Base-by-base conservation (phyloP, 2,797 vertebrate genomes). In the Macropodus opercularis region DNA sequence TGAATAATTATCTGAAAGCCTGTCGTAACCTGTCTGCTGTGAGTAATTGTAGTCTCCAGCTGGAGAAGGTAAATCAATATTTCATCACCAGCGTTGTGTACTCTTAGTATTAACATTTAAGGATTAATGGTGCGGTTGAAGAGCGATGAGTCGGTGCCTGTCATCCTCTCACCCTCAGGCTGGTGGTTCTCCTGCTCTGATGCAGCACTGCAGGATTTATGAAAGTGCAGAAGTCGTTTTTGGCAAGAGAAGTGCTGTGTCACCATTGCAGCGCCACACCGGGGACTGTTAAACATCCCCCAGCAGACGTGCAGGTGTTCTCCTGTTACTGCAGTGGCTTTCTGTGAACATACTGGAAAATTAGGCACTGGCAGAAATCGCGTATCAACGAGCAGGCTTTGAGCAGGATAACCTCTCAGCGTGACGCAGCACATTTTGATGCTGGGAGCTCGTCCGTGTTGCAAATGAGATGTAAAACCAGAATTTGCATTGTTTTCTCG, bases 231-330 rank as follows among this genome's bases (percentile, higher is more conserved):
- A 24, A 49, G 64, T 46, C 46, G 36, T 21, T 66, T 64, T 80
- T 86, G 80, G 84, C 84, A 0, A 44, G 63, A 78, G 63, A 84
- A 85, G 40, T 12, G 86, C 89, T 87, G 87, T 72, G 82, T 90
- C 89, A 90, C 74, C 48, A 49, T 59, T 75, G 70, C 75, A 69
- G 67, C 46, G 43, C 24, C 26, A 63, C 58, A 41, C 63, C 3
- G 38, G 71, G 63, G 72, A 67, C 67, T 17, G 59, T 50, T 55
- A 39, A 43, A 61, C 69, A 74, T 79, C 72, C 31, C 48, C 5
- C 44, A 65, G 60, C 79, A 72, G 66, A 69, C 59, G 46, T 21
- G 47, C 69, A 60, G 50, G 9, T 42, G 50, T 59, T 35, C 46
- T 75, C 27, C 29, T 14, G 24, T 63, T 59, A 52, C 79, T 60